phyloP scores from a whole-genome alignment of 2,888 invertebrate species.

The Machimus rusticus region DNA sequence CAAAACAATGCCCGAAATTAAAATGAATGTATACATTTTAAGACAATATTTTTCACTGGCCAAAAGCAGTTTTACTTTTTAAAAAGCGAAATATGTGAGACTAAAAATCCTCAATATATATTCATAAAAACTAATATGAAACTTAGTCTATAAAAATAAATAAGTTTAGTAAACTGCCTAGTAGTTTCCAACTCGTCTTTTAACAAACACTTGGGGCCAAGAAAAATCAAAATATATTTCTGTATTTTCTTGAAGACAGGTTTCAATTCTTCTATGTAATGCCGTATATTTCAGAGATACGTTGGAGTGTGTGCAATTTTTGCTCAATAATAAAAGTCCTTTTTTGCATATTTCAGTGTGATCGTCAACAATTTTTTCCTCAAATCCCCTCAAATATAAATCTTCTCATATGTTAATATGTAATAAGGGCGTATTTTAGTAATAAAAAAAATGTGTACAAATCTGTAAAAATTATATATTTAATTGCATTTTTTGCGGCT shows the following conservation, averaged over 20 bases:
- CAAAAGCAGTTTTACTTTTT: not conserved
- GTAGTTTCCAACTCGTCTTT: not conserved
- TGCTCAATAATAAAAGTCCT: not conserved
- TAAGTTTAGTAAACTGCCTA: not conserved
- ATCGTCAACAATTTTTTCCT: too few relatives aligned
- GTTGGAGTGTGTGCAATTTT: not conserved
- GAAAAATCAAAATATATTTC: not conserved
- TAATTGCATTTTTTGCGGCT: too few relatives aligned
- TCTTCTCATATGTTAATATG: too few relatives aligned
- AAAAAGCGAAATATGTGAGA: not conserved
- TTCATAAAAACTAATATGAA: not conserved
- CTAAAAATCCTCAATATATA: not conserved
- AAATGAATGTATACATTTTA: not conserved
- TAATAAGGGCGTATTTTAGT: too few relatives aligned
- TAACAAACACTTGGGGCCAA: not conserved
- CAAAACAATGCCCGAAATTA: not conserved
- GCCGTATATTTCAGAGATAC: not conserved
- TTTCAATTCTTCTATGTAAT: not conserved
- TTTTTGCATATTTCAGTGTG: too few relatives aligned
- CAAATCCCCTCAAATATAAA: too few relatives aligned
- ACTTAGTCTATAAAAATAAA: not conserved
- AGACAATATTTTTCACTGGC: not conserved
- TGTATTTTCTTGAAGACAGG: too few relatives aligned
- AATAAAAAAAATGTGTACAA: too few relatives aligned
- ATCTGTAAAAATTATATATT: too few relatives aligned